Base-by-base conservation (phyloP, 2,797 vertebrate genomes). In the Mastacembelus armatus region DNA sequence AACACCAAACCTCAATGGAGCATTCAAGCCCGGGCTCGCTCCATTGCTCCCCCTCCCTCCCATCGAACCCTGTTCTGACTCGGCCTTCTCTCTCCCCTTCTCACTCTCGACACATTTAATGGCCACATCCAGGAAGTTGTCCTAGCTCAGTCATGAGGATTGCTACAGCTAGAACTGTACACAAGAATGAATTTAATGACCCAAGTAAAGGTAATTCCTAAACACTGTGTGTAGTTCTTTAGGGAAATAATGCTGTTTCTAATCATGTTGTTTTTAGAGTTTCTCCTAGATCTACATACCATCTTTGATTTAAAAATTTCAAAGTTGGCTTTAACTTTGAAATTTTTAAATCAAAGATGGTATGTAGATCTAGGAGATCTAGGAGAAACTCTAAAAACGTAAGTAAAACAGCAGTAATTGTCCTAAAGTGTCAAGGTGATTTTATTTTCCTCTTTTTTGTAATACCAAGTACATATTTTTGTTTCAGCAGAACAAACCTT, bases 1-100 rank as follows among this genome's bases (percentile, higher is more conserved):
- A 90, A 91, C 91, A 93, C 90, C 91, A 87, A 92, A 91, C 88
- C 91, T 93, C 89, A 91, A 92, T 92, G 91, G 88, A 91, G 89
- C 85, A 87, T 91, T 91, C 88, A 90, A 89, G 87, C 88, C 85
- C 65, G 74, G 84, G 84, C 81, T 81, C 62, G 83, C 87, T 90
- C 77, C 71, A 84, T 45, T 47, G 40, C 83, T 59, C 48, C 74
- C 77, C 80, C 83, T 81, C 84, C n/a, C 70, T 79, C 78, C 29
- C 50, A 83, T 83, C 85, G 68, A 81, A 84, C 88, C 82, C 83
- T 72, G 52, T 71, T 87, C 74, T 74, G 72, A 88, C 81, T 89
- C 82, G 68, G 85, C 74, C 84, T 77, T 75, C 56, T 81, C 52
- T 39, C 50, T 85, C 4, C 35, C 59, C 80, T 64, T 83, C 70